phyloP scores from a whole-genome alignment of 1,140 invertebrate species.

The Eumeta japonica region DNA sequence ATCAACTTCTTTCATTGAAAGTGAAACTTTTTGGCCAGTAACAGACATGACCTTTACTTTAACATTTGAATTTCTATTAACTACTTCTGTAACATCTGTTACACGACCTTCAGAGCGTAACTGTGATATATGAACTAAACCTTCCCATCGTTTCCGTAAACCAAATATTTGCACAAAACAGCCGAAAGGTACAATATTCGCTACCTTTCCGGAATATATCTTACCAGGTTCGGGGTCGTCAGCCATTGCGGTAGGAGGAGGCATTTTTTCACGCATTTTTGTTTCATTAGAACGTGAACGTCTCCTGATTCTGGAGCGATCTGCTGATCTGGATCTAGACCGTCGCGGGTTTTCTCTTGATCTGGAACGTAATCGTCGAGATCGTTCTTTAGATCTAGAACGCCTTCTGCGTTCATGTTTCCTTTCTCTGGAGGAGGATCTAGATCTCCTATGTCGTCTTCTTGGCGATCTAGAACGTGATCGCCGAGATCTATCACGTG shows the following conservation, averaged over 20 bases:
- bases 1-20: slow-evolving; percentile 98
- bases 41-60: slow-evolving; percentile 91
- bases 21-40: slow-evolving; percentile 89
- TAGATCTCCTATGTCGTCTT: slow-evolving; percentile 45
- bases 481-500: too few species aligned
- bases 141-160: slow-evolving; percentile 85
- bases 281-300: slow-evolving; percentile 40
- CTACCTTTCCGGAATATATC: slow-evolving; percentile 93
- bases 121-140: slow-evolving; percentile 97
- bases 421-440: too few species aligned
- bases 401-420: too few species aligned
- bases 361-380: slow-evolving; percentile 33
- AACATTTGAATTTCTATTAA: slow-evolving; percentile 86
- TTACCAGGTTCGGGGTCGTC: slow-evolving; percentile 67
- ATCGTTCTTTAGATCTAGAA: slow-evolving; percentile 18
- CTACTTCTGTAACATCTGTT: slow-evolving; percentile 91
- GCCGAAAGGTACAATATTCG: slow-evolving; percentile 94
- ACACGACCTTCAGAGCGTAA: slow-evolving; percentile 90
- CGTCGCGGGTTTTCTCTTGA: slow-evolving; percentile 27
- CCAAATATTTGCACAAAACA: slow-evolving; percentile 97
- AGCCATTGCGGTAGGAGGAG: slow-evolving; percentile 61
- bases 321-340: slow-evolving; percentile 31
- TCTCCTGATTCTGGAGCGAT: slow-evolving; percentile 19
- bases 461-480: slow-evolving; percentile 24
- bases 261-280: slow-evolving; percentile 47